Base-by-base conservation (phyloP, 2,797 vertebrate species). In the Poeciliopsis gracilis region DNA sequence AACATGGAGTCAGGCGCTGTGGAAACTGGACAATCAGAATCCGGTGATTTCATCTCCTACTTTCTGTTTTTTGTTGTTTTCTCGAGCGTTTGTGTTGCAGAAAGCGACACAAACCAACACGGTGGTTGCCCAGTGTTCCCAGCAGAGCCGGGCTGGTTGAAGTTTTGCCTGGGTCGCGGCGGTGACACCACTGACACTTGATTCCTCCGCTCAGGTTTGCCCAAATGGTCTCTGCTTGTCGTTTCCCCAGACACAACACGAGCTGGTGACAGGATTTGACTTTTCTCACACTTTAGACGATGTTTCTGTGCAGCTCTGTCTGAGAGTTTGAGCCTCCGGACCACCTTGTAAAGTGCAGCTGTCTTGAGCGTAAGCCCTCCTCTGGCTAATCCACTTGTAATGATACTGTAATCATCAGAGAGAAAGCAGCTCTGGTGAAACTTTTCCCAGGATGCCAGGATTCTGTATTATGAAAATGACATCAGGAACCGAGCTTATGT, bases 311-410 rank as follows among this genome's bases (percentile, higher is more conserved):
- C 77, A 36, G 71, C 38, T 79, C 63, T 4, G 75, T 85, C 30
- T 33, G 61, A 43, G 59, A 71, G 81, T 66, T 38, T 8, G 76
- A 82, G 72, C 75, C 51, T 83, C 55, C 73, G 72, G 87, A 88
- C 82, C 83, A 85, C 84, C 88, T 76, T 66, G 81, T 77, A 77
- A 79, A 86, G 79, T 89, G 86, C 95, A 95, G 95, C 94, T 95
- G 95, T 93, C 90, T 90, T 82, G 75, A 86, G 90, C 83, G 88
- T 90, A 93, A 88, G 84, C 89, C 88, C 88, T 84, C 90, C 90
- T 85, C 77, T 16, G 30, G 77, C 84, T 94, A 95, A 95, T 95
- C 93, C 93, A 84, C 77, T 73, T 88, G 90, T 94, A 95, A 94
- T 93, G 91, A 94, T 90, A 90, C 86, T 89, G 82, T 89, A 84